Conservation (phyloP, 2,888 invertebrate genomes). For the Polydrusus pterygomalis region DNA sequence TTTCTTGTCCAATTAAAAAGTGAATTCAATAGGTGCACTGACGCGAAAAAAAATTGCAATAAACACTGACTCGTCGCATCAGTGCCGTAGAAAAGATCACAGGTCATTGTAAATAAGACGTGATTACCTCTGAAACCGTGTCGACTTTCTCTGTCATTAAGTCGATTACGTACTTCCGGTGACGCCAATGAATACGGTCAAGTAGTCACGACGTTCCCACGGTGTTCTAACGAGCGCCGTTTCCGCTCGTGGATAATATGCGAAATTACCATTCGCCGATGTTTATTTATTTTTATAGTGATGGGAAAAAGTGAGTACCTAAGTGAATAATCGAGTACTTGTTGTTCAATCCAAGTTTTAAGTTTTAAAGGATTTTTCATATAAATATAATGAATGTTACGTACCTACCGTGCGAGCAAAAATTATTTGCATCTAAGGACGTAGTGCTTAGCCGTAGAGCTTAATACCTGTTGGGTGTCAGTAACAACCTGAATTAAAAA, state of each 20-base stretch:
- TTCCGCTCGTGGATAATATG: slow-evolving; percentile 34
- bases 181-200: slow-evolving; percentile 55
- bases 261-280: slow-evolving; percentile 23
- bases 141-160: slow-evolving; percentile 63
- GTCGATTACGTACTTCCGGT: slow-evolving; percentile 62
- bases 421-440: too few species aligned
- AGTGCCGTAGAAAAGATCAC: slow-evolving; percentile 24
- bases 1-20: too few species aligned
- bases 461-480: too few species aligned
- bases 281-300: slow-evolving; percentile 15
- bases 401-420: too few species aligned
- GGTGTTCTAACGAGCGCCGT: slow-evolving; percentile 45
- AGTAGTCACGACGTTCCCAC: slow-evolving; percentile 60
- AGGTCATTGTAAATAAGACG: slow-evolving; percentile 28
- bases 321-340: neutral
- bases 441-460: too few species aligned
- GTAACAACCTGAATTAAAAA: too few species aligned
- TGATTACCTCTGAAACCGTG: slow-evolving; percentile 34
- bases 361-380: too few species aligned
- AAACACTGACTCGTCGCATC: neutral
- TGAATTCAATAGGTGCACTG: neutral
- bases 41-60: neutral
- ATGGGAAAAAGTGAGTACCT: neutral
- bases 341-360: neutral
- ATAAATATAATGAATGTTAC: too few species aligned